Evolutionary conservation across 2,113 vertebrate genomes (phyloP).

Genomic region (Microcebus griseorufus): DNA sequence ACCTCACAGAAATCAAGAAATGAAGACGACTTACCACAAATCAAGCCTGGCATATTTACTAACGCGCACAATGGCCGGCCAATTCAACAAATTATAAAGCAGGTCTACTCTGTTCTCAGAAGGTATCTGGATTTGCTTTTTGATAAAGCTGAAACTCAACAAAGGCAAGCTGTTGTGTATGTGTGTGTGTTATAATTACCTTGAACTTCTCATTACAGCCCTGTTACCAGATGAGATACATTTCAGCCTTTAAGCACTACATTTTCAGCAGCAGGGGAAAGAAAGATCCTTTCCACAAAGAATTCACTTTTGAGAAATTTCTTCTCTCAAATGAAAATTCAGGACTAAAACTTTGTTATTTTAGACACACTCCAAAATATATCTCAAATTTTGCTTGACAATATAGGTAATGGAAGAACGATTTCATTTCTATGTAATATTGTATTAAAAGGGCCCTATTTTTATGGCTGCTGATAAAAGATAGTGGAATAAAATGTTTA

Average conservation of each 20-base stretch:
- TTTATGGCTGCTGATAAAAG: neutral
- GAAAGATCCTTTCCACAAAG: neutral
- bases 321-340: neutral
- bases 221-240: neutral
- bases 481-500: neutral
- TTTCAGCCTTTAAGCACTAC: neutral
- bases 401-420: neutral
- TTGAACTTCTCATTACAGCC: neutral
- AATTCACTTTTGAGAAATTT: conserved; percentile 2
- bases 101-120: neutral
- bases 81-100: neutral
- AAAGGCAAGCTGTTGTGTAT: neutral
- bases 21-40: neutral
- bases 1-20: neutral
- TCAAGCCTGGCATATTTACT: neutral
- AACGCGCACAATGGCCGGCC: neutral
- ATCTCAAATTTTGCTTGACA: neutral
- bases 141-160: neutral
- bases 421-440: neutral
- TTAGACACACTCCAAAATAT: neutral
- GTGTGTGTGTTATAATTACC: neutral
- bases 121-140: neutral
- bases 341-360: neutral
- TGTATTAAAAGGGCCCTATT: neutral
- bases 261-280: neutral